Percentiles rank a stretch among this genome's conserved stretches.
Evolutionary conservation across 2,888 invertebrate species (phyloP).

Genomic region (Agriopis aurantiaria): DNA sequence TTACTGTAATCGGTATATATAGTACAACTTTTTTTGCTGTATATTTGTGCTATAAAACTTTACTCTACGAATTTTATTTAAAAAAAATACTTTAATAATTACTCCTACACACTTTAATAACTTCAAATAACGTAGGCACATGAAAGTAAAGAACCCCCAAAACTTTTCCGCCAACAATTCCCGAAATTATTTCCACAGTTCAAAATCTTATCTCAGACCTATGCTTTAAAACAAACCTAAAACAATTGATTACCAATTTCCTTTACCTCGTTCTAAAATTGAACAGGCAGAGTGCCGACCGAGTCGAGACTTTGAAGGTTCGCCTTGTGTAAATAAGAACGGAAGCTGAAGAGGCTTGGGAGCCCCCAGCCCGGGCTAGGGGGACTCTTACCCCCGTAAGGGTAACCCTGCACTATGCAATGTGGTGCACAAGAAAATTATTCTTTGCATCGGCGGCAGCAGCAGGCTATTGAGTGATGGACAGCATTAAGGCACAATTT

Average conservation of each 20-base stretch:
- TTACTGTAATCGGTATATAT: no score
- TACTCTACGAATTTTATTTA: no score
- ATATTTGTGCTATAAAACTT: no score
- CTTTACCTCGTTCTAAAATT: slow-evolving; percentile 56
- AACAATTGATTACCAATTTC: slow-evolving; percentile 51
- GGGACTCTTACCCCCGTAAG: slow-evolving; percentile 30
- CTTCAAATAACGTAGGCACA: slow-evolving; percentile 58
- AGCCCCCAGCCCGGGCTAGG: slow-evolving; percentile 42
- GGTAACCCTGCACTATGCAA: slow-evolving; percentile 11
- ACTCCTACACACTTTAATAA: slow-evolving; percentile 54
- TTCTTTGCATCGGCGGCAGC: neutral
- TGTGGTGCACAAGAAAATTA: no score
- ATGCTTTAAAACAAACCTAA: slow-evolving; percentile 39
- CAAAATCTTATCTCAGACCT: slow-evolving; percentile 32
- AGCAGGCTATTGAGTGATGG: neutral
- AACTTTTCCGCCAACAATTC: slow-evolving; percentile 1
- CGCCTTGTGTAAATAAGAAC: slow-evolving; percentile 75
- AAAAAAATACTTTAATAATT: neutral
- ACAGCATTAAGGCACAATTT: no score
- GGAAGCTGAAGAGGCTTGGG: slow-evolving; percentile 56
- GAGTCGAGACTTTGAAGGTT: slow-evolving; percentile 73
- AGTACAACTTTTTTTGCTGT: no score
- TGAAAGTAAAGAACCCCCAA: neutral
- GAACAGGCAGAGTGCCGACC: slow-evolving; percentile 62
- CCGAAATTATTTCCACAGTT: slow-evolving; percentile 15